Conservation (phyloP, 2,888 invertebrate genomes). For the Deroplatys truncata region DNA sequence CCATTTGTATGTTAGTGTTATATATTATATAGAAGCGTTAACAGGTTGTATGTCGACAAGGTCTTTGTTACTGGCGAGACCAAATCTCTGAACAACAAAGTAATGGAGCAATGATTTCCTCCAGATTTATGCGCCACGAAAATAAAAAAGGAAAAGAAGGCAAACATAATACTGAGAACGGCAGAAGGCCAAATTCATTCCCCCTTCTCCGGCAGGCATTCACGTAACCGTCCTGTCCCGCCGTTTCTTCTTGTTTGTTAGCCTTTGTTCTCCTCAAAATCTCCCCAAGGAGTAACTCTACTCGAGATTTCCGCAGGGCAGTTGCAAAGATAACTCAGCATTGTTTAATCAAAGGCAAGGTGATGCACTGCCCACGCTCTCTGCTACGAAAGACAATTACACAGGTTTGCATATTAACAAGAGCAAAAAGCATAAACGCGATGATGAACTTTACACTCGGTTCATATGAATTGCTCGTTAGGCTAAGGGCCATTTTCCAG, state of each 20-base stretch:
- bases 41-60: not conserved
- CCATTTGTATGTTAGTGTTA: too few species aligned
- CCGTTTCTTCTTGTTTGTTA: not conserved
- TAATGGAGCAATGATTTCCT: not conserved
- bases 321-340: not conserved
- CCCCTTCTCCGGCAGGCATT: not conserved
- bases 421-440: too few species aligned
- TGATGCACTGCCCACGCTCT: too few species aligned
- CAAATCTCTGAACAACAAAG: not conserved
- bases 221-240: not conserved
- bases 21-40: not conserved
- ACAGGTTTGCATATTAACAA: too few species aligned
- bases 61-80: not conserved
- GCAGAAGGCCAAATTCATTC: not conserved
- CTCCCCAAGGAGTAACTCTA: not conserved
- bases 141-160: not conserved
- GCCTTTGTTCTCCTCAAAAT: not conserved
- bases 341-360: too few species aligned
- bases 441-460: too few species aligned
- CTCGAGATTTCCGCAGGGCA: not conserved
- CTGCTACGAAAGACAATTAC: too few species aligned
- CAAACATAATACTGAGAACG: not conserved
- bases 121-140: not conserved
- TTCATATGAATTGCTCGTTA: too few species aligned
- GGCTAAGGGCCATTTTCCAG: too few species aligned